Conservation (phyloP, 2,797 vertebrate genomes). For the Oreortyx pictus region DNA sequence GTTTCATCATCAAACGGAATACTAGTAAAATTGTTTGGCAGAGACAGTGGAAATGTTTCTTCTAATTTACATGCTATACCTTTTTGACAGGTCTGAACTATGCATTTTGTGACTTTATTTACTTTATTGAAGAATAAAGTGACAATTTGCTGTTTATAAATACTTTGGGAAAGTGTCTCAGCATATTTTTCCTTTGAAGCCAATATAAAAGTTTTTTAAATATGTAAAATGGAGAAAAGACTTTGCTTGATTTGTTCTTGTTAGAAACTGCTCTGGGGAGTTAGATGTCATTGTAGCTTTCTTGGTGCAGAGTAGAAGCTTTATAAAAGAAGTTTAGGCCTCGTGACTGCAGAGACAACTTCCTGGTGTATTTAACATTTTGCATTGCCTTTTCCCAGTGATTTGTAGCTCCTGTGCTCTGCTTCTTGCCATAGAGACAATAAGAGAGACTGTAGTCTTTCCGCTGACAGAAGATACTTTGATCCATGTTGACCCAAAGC, state of each 20-base stretch:
- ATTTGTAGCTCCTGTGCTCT: not conserved
- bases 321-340: not conserved
- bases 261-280: not conserved
- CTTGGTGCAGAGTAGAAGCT: not conserved
- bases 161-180: not conserved
- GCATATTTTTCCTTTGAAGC: constrained; percentile 26
- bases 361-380: not conserved
- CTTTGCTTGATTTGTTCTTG: not conserved
- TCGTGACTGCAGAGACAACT: not conserved
- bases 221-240: not conserved
- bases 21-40: constrained; percentile 14
- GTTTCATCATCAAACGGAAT: constrained; percentile 13
- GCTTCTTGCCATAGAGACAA: not conserved
- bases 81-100: constrained; percentile 37
- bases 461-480: not conserved
- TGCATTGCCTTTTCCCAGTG: not conserved
- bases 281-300: not conserved
- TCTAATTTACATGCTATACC: constrained; percentile 37
- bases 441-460: not conserved
- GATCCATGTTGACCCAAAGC: not conserved
- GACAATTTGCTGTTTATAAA: constrained; percentile 44
- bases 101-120: constrained; percentile 61
- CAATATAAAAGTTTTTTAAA: constrained; percentile 34
- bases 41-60: not conserved
- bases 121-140: constrained; percentile 52